Percentiles rank a stretch among this genome's conserved stretches.
phyloP scores from a whole-genome alignment of 2,888 invertebrate genomes.

The Drosophila peninsularis region DNA sequence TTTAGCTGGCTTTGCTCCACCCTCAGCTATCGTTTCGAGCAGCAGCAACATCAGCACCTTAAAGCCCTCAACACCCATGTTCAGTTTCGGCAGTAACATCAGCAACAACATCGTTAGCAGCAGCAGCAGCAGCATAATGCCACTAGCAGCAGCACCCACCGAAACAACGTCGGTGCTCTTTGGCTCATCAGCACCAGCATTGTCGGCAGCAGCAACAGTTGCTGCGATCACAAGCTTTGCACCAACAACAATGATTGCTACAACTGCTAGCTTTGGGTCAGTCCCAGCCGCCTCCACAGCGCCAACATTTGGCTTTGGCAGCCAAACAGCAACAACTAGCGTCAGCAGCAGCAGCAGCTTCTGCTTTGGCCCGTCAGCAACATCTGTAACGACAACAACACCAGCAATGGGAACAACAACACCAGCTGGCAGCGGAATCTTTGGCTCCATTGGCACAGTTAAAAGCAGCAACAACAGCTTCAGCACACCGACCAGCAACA shows the following conservation, averaged over 20 bases:
- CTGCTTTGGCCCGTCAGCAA: constrained; percentile 22
- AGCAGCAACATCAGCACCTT: constrained; percentile 14
- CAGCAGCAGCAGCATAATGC: constrained; percentile 5
- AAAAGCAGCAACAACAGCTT: constrained; percentile 3
- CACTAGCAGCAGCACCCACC: neutral
- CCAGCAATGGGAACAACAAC: neutral
- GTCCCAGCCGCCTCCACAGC: neutral
- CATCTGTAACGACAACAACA: neutral
- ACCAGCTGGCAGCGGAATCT: constrained; percentile 5
- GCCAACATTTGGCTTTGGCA: constrained; percentile 15
- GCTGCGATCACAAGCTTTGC: neutral
- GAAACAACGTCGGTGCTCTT: constrained; percentile 10
- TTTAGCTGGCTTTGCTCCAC: constrained; percentile 28
- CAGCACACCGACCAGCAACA: constrained; percentile 13
- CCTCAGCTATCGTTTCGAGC: constrained; percentile 26
- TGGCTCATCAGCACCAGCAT: constrained; percentile 2
- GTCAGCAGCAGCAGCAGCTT: neutral
- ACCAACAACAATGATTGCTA: constrained; percentile 1
- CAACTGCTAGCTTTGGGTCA: constrained; percentile 3
- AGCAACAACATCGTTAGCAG: constrained; percentile 13
- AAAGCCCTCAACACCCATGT: neutral
- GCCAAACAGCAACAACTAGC: constrained; percentile 3
- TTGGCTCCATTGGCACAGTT: constrained; percentile 3
- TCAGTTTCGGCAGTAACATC: constrained; percentile 7
- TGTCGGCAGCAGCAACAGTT: neutral